Base-by-base conservation (phyloP, 1,140 invertebrate species). In the Drosophila sulfurigaster region DNA sequence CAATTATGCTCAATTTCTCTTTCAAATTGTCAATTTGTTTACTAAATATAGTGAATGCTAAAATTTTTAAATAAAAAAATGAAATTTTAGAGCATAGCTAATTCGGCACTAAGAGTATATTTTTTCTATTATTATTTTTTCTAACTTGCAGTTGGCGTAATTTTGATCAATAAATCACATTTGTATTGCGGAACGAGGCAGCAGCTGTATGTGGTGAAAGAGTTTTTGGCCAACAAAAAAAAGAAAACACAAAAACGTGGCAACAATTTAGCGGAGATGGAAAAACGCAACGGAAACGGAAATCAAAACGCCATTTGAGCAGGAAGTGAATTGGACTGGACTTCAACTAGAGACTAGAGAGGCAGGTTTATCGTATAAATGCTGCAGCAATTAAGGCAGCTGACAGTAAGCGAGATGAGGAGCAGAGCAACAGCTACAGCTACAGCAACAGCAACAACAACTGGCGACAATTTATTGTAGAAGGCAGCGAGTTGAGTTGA, bases 141-240 rank as follows among this genome's bases (percentile, higher is more conserved):
- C 45, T 13, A 65, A 43, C 25, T 71, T 32, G 74, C 25, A 16
- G 7, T 51, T 51, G 20, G 65, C 48, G 46, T 85, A 72, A 79
- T 87, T 82, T 73, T 7, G 46, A 38, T 51, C 64, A 62, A 87
- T 88, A 87, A 87, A 80, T 88, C 73, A 82, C 52, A 86, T 68
- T 76, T 82, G 56, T 60, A 62, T 72, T 65, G 49, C 4, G 48
- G 32, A 25, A 4, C 20, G 38, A 20, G 35, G 7, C 35, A 38
- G 35, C 35, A 10, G 49, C 25, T 62, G 64, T 48, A 59, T 49
- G 52, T 48, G 54, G 30, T 52, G 28, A 56, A 71, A 71, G 52
- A 58, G 30, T 35, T 75, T 58, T 68, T 32, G 11, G 15, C 16
- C 43, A 54, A 70, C 35, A 38, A 2, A 38, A 25, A 25, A 25